Evolutionary conservation across 2,888 invertebrate genomes (phyloP).

Genomic region (Hyppa rectilinea): DNA sequence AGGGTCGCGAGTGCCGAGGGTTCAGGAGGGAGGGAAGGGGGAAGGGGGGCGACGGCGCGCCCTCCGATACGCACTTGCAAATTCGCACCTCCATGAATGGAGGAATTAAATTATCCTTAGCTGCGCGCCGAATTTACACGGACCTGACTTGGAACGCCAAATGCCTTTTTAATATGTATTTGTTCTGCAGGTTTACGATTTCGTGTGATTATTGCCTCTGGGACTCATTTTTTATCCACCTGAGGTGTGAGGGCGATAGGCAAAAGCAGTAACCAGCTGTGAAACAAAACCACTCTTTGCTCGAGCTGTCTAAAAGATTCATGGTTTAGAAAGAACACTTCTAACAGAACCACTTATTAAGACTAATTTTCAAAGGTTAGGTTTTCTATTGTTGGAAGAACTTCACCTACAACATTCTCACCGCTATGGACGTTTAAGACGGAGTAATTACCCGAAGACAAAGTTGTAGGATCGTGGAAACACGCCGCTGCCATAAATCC

Average conservation of each 20-base stretch:
- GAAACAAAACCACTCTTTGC: constrained; percentile 17
- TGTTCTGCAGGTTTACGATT: constrained; percentile 51
- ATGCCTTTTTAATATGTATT: constrained; percentile 69
- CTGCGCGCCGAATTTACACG: constrained; percentile 78
- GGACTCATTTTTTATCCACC: constrained; percentile 41
- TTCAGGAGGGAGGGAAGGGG: constrained; percentile 44
- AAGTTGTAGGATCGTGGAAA: constrained; percentile 34
- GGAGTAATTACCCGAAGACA: constrained; percentile 46
- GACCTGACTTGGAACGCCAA: constrained; percentile 79
- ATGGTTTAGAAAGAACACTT: constrained; percentile 10
- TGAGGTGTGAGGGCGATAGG: constrained; percentile 6
- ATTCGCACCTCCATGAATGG: constrained; percentile 90
- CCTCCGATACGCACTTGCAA: constrained; percentile 89
- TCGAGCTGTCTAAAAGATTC: constrained; percentile 13
- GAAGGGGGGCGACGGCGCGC: constrained; percentile 74
- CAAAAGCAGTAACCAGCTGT: constrained; percentile 22
- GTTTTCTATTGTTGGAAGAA: constrained; percentile 12
- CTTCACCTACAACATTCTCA: constrained; percentile 32
- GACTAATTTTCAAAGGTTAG: constrained; percentile 16
- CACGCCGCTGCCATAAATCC: constrained; percentile 30
- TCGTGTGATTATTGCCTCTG: constrained; percentile 28
- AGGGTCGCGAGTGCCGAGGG: constrained; percentile 72
- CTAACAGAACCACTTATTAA: constrained; percentile 23
- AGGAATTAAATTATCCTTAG: constrained; percentile 86
- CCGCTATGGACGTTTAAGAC: constrained; percentile 21